A percentile compares a stretch with the other conserved stretches of the same genome.
phyloP scores from a whole-genome alignment of 1,140 invertebrate species.

The Theocolax elegans region DNA sequence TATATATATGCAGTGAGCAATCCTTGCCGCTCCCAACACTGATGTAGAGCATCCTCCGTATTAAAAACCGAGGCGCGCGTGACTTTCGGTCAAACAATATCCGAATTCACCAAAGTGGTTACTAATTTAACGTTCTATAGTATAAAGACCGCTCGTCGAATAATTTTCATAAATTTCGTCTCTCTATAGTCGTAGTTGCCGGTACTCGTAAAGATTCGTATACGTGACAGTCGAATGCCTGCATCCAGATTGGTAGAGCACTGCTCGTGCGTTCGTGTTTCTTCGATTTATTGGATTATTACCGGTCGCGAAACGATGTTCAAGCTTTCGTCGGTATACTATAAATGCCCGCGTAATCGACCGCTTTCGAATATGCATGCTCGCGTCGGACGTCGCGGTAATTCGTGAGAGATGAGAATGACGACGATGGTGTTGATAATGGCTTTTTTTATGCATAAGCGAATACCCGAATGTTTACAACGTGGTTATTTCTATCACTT shows the following conservation, averaged over 20 bases:
- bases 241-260: background rate
- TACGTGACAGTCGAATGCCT: background rate
- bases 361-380: background rate
- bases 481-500: constrained; percentile 23
- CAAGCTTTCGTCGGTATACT: constrained; percentile 12
- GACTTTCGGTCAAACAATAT: constrained; percentile 55
- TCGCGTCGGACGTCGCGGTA: background rate
- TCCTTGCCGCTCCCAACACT: no score
- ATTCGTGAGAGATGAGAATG: background rate
- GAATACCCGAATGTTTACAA: no score
- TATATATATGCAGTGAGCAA: no score
- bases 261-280: background rate
- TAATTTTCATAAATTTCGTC: constrained; percentile 64
- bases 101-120: no score
- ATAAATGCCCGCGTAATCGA: constrained; percentile 12
- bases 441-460: background rate
- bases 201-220: background rate
- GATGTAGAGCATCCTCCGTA: no score
- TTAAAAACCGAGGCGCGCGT: constrained; percentile 46
- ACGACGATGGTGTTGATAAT: no score
- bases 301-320: background rate
- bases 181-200: background rate
- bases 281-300: constrained; percentile 49
- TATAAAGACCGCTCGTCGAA: constrained; percentile 53
- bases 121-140: no score